Conservation (phyloP, 2,113 vertebrate genomes). For the Hippocampus abdominalis region DNA sequence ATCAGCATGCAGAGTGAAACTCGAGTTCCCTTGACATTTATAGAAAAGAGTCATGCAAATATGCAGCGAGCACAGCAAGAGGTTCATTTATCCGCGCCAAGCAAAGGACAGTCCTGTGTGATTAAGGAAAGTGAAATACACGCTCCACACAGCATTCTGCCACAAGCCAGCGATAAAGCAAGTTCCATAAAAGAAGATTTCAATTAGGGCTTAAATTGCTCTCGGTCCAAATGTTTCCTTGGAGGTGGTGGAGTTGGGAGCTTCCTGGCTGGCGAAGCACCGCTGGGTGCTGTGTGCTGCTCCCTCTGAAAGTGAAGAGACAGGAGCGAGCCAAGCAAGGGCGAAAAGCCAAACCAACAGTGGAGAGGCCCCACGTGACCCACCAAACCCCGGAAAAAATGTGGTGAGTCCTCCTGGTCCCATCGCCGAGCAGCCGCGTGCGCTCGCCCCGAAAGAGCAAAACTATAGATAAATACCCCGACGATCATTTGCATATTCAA, state of each 20-base stretch:
- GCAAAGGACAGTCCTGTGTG: constrained; percentile 30
- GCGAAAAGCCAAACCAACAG: constrained; percentile 34
- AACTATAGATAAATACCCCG: constrained; percentile 46
- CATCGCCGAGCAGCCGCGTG: constrained; percentile 22
- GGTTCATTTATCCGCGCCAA: constrained; percentile 22
- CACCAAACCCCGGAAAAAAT: constrained; percentile 13
- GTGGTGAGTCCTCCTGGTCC: neutral
- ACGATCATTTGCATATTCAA: constrained; percentile 46
- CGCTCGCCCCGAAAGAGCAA: constrained; percentile 27
- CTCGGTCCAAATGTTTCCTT: constrained; percentile 35
- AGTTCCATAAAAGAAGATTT: constrained; percentile 55
- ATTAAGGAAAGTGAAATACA: constrained; percentile 28
- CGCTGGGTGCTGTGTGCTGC: constrained; percentile 27
- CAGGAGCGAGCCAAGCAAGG: constrained; percentile 11
- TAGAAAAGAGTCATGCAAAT: constrained; percentile 16
- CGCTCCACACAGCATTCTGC: constrained; percentile 23
- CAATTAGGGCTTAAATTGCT: constrained; percentile 48
- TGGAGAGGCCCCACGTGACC: constrained; percentile 25
- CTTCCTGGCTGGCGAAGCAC: constrained; percentile 31
- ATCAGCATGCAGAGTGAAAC: constrained; percentile 28
- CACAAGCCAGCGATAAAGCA: constrained; percentile 34
- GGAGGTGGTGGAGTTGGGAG: constrained; percentile 15
- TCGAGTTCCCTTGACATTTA: constrained; percentile 32
- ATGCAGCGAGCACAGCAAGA: constrained; percentile 17
- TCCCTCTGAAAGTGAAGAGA: constrained; percentile 24